Conservation (phyloP, 2,888 invertebrate genomes). For the Metopia argyrocephala region DNA sequence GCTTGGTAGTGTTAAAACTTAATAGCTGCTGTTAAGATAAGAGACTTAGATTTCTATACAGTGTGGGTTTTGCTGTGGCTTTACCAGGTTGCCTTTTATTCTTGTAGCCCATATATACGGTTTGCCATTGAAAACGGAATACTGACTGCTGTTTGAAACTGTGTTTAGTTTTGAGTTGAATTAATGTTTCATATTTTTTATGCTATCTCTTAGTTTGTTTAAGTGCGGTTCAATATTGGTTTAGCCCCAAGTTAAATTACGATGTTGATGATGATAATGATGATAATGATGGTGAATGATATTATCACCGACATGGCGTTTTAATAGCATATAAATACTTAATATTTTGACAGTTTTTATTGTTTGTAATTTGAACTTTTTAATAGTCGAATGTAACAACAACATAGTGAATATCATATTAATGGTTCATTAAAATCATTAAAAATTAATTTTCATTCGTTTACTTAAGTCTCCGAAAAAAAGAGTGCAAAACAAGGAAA, state of each 20-base stretch:
- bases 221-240: slow-evolving; percentile 1
- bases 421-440: slow-evolving; percentile 49
- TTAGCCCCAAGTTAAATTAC: not conserved
- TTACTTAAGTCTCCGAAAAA: slow-evolving; percentile 5
- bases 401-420: slow-evolving; percentile 26
- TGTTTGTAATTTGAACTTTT: slow-evolving; percentile 60
- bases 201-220: slow-evolving; percentile 44
- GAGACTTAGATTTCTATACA: slow-evolving; percentile 52
- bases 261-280: not conserved
- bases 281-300: slow-evolving; percentile 44
- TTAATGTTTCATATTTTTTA: slow-evolving; percentile 61
- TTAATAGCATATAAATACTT: slow-evolving; percentile 63
- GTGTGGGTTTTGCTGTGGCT: slow-evolving; percentile 50
- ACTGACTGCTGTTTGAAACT: not conserved
- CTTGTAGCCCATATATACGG: slow-evolving; percentile 28
- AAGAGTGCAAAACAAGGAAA: not conserved
- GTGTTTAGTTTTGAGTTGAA: slow-evolving; percentile 36
- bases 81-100: slow-evolving; percentile 48
- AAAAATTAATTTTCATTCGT: slow-evolving; percentile 58
- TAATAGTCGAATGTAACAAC: not conserved
- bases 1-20: slow-evolving; percentile 63
- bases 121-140: not conserved
- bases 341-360: slow-evolving; percentile 63
- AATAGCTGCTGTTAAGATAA: slow-evolving; percentile 65
- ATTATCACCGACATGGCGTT: slow-evolving; percentile 61